phyloP scores from a whole-genome alignment of 2,113 vertebrate genomes.

The Tupaia chinensis region DNA sequence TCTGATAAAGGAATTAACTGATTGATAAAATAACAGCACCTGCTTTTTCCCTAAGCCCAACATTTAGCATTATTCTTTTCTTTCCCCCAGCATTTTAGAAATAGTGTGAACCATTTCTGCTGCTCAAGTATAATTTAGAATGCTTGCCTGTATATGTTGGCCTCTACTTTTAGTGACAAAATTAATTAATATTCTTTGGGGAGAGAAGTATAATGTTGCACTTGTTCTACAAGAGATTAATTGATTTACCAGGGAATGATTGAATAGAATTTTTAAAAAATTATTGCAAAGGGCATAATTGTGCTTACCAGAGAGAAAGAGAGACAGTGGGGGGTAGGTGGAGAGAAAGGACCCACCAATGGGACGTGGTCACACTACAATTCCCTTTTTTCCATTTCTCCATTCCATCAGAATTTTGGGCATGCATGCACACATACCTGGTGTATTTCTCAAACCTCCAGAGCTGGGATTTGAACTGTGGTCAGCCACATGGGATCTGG shows the following conservation, averaged over 20 bases:
- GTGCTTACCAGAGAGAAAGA: no score
- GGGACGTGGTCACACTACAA: no score
- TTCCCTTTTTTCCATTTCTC: no score
- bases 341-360: no score
- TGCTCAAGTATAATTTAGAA: background rate
- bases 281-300: no score
- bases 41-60: background rate
- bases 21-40: background rate
- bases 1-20: background rate
- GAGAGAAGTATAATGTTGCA: background rate
- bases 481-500: no score
- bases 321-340: no score
- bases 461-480: no score
- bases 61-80: background rate
- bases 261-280: background rate
- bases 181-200: background rate
- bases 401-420: no score
- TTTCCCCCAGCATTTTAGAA: background rate
- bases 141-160: background rate
- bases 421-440: no score
- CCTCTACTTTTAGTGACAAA: background rate
- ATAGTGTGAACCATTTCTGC: background rate
- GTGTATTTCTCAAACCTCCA: no score
- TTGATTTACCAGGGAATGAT: background rate
- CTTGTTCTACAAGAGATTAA: conserved; percentile 26